These are phyloP conservation scores for Nomia melanderi DNA, from an alignment of 1,140 invertebrate species.

Conservation along the genomic window DNA sequence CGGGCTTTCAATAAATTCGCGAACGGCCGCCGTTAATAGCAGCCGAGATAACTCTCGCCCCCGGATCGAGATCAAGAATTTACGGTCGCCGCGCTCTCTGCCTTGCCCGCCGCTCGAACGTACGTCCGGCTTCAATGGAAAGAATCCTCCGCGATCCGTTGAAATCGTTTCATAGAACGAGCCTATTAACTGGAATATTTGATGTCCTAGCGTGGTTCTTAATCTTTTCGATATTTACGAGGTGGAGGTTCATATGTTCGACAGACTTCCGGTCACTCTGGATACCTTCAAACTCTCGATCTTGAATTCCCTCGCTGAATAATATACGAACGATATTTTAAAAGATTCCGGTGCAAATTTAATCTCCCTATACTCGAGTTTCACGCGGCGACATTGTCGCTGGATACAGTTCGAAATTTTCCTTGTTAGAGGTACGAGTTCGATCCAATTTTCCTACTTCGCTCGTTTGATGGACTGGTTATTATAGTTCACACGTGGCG, in stretches of 20 bases:
- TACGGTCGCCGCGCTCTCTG: background rate
- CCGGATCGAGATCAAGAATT: background rate
- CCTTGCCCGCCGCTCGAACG: background rate
- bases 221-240: background rate
- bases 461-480: background rate
- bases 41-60: background rate
- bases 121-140: background rate
- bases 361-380: no score
- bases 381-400: background rate
- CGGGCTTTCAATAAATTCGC: background rate
- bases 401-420: background rate
- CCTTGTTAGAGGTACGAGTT: no score
- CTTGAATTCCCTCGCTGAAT: no score
- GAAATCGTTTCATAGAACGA: background rate
- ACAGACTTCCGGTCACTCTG: no score
- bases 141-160: background rate
- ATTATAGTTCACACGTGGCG: no score
- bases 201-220: background rate
- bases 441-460: no score
- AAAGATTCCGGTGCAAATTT: no score
- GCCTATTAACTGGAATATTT: background rate
- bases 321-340: no score
- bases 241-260: background rate
- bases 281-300: no score
- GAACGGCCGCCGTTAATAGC: conserved; percentile 1